Evolutionary conservation across 2,113 vertebrate species (phyloP).

Genomic region (Heliornis fulica): DNA sequence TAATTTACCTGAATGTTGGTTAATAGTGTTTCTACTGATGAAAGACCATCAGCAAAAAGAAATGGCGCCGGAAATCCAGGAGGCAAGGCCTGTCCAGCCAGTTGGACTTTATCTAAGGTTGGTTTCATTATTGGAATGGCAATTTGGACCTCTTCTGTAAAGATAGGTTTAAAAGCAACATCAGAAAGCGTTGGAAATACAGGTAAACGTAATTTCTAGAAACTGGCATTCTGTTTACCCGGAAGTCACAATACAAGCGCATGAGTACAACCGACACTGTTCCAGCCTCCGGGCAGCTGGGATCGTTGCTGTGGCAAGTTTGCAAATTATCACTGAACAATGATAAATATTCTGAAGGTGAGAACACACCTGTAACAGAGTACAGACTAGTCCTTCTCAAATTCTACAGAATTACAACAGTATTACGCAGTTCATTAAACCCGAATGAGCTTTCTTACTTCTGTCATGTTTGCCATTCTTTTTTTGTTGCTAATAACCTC

Average conservation of each 20-base stretch:
- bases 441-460: not conserved
- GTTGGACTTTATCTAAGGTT: slow-evolving; percentile 84
- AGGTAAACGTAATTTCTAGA: not conserved
- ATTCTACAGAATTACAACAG: not conserved
- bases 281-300: not conserved
- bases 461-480: not conserved
- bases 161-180: slow-evolving; percentile 45
- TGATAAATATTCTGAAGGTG: not conserved
- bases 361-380: not conserved
- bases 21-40: slow-evolving; percentile 93
- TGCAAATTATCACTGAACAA: not conserved
- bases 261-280: not conserved
- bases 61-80: slow-evolving; percentile 89
- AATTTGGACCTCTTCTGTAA: slow-evolving; percentile 84
- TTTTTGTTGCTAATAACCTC: slow-evolving; percentile 16
- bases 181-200: not conserved
- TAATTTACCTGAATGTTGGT: slow-evolving; percentile 94
- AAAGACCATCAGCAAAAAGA: slow-evolving; percentile 90
- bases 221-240: not conserved
- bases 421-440: slow-evolving; percentile 16
- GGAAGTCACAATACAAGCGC: not conserved
- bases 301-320: not conserved
- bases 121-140: slow-evolving; percentile 86
- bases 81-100: slow-evolving; percentile 82
- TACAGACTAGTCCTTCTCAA: not conserved